phyloP scores from a whole-genome alignment of 2,797 vertebrate species.

The Rhadinocentrus ornatus region DNA sequence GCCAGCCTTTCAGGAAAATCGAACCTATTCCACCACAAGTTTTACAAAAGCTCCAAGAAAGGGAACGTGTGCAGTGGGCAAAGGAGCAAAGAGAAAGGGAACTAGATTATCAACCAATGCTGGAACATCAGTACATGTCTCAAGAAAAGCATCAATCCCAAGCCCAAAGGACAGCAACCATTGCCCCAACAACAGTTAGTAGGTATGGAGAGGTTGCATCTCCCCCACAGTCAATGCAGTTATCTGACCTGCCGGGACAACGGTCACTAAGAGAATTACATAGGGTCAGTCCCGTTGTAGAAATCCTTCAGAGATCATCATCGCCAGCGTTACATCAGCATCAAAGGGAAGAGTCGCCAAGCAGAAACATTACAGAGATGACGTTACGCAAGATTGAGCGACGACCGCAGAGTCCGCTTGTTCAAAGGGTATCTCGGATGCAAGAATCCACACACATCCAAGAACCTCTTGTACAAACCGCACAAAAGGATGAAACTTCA shows the following conservation, averaged over 20 bases:
- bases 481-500: slow-evolving; percentile 59
- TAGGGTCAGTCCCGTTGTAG: slow-evolving; percentile 74
- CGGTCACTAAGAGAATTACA: slow-evolving; percentile 70
- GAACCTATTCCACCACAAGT: slow-evolving; percentile 87
- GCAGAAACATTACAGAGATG: slow-evolving; percentile 75
- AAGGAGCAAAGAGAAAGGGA: slow-evolving; percentile 76
- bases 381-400: slow-evolving; percentile 78
- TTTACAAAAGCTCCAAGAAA: slow-evolving; percentile 84
- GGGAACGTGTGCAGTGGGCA: slow-evolving; percentile 81
- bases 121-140: slow-evolving; percentile 43
- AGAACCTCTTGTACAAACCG: slow-evolving; percentile 51
- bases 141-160: slow-evolving; percentile 54
- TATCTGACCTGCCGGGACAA: slow-evolving; percentile 82
- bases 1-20: slow-evolving; percentile 77
- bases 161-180: slow-evolving; percentile 60
- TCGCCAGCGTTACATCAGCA: slow-evolving; percentile 69
- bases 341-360: slow-evolving; percentile 69
- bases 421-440: slow-evolving; percentile 79
- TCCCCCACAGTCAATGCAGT: slow-evolving; percentile 79
- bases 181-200: slow-evolving; percentile 41
- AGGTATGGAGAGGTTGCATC: slow-evolving; percentile 65
- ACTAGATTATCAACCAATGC: slow-evolving; percentile 58
- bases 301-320: slow-evolving; percentile 76
- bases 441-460: slow-evolving; percentile 72
- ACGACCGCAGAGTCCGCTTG: slow-evolving; percentile 81